Percentiles rank a stretch among this genome's conserved stretches.
Conservation (phyloP, 2,888 invertebrate species). For the Pyrrhia umbra region DNA sequence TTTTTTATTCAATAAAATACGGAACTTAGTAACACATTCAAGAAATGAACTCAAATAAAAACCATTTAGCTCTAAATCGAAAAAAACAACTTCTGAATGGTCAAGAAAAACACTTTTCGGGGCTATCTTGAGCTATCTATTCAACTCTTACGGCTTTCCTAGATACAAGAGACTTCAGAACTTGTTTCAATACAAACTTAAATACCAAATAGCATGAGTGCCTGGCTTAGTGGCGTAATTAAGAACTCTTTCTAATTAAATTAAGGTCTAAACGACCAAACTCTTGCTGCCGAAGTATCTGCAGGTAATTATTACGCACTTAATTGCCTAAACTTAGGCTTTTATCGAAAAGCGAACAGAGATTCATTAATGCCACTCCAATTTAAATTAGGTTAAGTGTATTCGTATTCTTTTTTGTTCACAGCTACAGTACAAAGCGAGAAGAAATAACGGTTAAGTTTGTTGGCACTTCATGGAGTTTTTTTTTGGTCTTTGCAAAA, state of each 20-base stretch:
- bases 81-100: slow-evolving; percentile 24
- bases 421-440: slow-evolving; percentile 18
- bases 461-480: slow-evolving; percentile 25
- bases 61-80: slow-evolving; percentile 26
- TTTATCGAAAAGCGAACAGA: slow-evolving; percentile 37
- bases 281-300: slow-evolving; percentile 42
- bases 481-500: slow-evolving; percentile 11
- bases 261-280: slow-evolving; percentile 44
- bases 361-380: slow-evolving; percentile 36
- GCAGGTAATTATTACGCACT: slow-evolving; percentile 53
- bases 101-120: slow-evolving; percentile 17
- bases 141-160: slow-evolving; percentile 25
- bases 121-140: slow-evolving; percentile 7
- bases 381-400: slow-evolving; percentile 46
- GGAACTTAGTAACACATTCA: slow-evolving; percentile 7
- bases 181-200: slow-evolving; percentile 53
- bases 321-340: slow-evolving; percentile 38
- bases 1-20: not conserved
- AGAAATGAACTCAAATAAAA: slow-evolving; percentile 27
- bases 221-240: slow-evolving; percentile 51
- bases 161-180: slow-evolving; percentile 49
- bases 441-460: slow-evolving; percentile 26
- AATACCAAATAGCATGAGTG: slow-evolving; percentile 35
- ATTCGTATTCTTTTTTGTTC: slow-evolving; percentile 31
- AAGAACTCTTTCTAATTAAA: slow-evolving; percentile 63